Conservation (phyloP, 2,797 vertebrate species). For the Semotilus atromaculatus region DNA sequence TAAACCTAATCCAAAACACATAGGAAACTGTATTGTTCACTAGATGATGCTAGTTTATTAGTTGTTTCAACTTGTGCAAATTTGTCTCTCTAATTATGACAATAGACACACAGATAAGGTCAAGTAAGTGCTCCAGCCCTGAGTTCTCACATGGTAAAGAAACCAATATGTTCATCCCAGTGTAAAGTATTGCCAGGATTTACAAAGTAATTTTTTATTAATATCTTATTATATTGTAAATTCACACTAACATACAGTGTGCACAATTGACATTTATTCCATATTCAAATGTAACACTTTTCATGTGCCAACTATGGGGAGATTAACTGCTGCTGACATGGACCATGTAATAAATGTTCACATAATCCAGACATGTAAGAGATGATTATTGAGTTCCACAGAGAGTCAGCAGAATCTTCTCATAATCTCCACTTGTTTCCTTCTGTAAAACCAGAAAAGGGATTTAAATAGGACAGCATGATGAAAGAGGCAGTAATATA, state of each 20-base stretch:
- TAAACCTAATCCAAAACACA: not conserved
- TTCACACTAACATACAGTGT: not conserved
- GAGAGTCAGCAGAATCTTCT: conserved; percentile 83
- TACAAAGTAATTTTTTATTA: no score
- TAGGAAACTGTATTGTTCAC: not conserved
- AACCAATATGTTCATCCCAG: not conserved
- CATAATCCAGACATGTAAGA: not conserved
- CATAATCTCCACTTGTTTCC: conserved; percentile 87
- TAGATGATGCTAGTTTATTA: not conserved
- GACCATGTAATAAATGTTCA: not conserved
- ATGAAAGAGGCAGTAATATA: not conserved
- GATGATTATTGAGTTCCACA: conserved; percentile 77
- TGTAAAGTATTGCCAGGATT: not conserved
- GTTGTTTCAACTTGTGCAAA: not conserved
- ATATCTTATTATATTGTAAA: not conserved
- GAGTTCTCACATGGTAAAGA: not conserved
- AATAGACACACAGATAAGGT: not conserved
- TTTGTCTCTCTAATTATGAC: not conserved
- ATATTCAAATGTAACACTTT: not conserved
- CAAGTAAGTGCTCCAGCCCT: not conserved
- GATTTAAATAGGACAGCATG: not conserved
- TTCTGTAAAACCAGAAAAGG: conserved; percentile 73
- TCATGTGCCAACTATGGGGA: not conserved
- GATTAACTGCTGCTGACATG: not conserved
- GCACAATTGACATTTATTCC: not conserved